Evolutionary conservation across 2,113 vertebrate genomes (phyloP).

Genomic region (Raja brachyura): DNA sequence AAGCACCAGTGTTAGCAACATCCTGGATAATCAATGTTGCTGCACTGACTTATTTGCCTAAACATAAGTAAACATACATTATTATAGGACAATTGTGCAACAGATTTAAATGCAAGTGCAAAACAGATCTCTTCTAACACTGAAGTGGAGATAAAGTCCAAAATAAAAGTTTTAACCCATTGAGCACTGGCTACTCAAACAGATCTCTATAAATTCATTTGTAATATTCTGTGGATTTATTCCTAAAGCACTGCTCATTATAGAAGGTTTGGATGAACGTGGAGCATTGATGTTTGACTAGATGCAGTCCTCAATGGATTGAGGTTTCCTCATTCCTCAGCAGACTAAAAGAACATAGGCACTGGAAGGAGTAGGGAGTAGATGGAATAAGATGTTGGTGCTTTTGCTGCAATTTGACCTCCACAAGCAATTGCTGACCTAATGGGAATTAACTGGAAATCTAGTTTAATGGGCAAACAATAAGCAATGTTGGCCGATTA

Average conservation of each 20-base stretch:
- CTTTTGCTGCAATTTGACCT: slow-evolving; percentile 7
- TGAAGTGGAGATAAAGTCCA: not conserved
- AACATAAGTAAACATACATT: slow-evolving; percentile 29
- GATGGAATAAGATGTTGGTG: slow-evolving; percentile 20
- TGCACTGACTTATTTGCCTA: not conserved
- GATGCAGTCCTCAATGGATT: not conserved
- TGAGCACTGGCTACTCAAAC: not conserved
- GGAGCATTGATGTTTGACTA: not conserved
- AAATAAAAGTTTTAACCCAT: not conserved
- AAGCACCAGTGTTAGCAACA: slow-evolving; percentile 4
- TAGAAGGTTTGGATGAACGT: not conserved
- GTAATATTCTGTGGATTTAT: not conserved
- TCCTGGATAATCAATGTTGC: slow-evolving; percentile 27
- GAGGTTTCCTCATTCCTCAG: not conserved
- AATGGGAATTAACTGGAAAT: not conserved
- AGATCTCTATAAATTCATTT: not conserved
- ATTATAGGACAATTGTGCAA: slow-evolving; percentile 8
- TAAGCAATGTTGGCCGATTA: not conserved
- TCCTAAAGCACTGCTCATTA: not conserved
- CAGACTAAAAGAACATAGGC: not conserved
- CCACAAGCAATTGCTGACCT: not conserved
- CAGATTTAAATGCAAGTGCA: slow-evolving; percentile 24
- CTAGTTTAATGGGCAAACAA: not conserved
- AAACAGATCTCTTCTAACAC: slow-evolving; percentile 29
- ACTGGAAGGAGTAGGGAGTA: not conserved